Evolutionary conservation across 2,797 vertebrate species (phyloP), one percentile per base, ranked within the genome.

Genomic region (Diceros bicornis): DNA sequence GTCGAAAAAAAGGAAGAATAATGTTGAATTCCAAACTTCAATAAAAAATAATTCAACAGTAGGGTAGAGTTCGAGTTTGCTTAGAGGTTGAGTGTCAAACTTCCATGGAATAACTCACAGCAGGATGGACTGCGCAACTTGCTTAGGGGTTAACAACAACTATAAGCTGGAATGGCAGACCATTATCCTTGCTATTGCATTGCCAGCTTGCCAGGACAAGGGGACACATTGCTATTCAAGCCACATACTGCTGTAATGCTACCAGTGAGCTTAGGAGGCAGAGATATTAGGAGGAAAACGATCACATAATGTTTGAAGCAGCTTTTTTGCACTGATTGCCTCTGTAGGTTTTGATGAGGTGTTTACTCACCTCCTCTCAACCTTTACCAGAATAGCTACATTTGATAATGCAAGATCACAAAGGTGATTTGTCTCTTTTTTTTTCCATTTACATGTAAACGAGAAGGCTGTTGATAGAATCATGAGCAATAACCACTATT

Each of bases 361-460:
- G 18, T 86, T 78, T 47, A 57, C 55, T 95, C n/a, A 72, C 69
- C 68, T 91, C 68, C 41, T 92, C 29, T 91, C 83, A 75, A 44
- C 52, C 44, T 86, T 94, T 84, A 59, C 18, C 82, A 57, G 16
- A 89, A 66, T 75, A 79, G 59, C 66, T 61, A 50, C 57, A 57
- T 71, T 96, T 91, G 93, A 71, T 66, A 96, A 87, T n/a, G 34
- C 37, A 87, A 87, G 37, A 61, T 87, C 66, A 57, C 23, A 87
- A 7, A 94, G 47, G 11, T 83, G 37, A 86, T 69, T 93, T 78
- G 59, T 4, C 78, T 92, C 16, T 52, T 57, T 27, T n/a, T n/a
- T 64, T 23, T 44, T 8, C 12, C 44, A 87, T 77, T 92, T 66
- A 68, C 14, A 21, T 57, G 47, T 61, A 89, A 87, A 88, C 0